phyloP scores from a whole-genome alignment of 2,888 invertebrate genomes.

The Neria commutata region DNA sequence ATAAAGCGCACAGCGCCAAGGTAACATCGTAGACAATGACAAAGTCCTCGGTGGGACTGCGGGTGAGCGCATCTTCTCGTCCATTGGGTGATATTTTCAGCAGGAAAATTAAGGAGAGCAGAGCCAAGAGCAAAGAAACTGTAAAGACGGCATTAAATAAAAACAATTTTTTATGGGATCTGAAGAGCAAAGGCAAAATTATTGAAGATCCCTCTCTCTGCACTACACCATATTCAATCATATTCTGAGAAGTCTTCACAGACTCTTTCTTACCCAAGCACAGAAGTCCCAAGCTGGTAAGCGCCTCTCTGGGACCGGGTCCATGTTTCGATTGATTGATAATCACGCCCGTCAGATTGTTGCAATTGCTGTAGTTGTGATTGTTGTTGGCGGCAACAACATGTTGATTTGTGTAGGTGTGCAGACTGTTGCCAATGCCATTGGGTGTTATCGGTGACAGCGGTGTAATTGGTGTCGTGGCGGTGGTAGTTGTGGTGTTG shows the following conservation, averaged over 20 bases:
- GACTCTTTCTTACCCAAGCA: slow-evolving; percentile 67
- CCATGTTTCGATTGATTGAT: slow-evolving; percentile 59
- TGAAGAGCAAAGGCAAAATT: not conserved
- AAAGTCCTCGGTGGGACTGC: slow-evolving; percentile 76
- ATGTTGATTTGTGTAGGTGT: slow-evolving; percentile 55
- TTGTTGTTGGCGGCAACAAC: slow-evolving; percentile 44
- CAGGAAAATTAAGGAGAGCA: slow-evolving; percentile 83
- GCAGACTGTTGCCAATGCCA: slow-evolving; percentile 47
- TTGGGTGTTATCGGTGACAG: slow-evolving; percentile 47
- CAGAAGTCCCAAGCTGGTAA: slow-evolving; percentile 83
- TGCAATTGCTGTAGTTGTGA: slow-evolving; percentile 44
- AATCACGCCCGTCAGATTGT: slow-evolving; percentile 35
- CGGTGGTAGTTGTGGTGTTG: slow-evolving; percentile 35
- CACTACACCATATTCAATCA: not conserved
- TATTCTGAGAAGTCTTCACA: no score
- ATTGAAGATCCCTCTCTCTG: not conserved
- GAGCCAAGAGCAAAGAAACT: slow-evolving; percentile 81
- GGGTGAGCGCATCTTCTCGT: slow-evolving; percentile 60
- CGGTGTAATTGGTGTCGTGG: slow-evolving; percentile 47
- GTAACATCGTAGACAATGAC: slow-evolving; percentile 91
- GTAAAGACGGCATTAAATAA: slow-evolving; percentile 24
- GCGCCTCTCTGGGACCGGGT: slow-evolving; percentile 76
- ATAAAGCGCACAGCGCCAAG: slow-evolving; percentile 85
- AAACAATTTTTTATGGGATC: not conserved
- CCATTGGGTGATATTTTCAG: slow-evolving; percentile 77